phyloP scores from a whole-genome alignment of 2,888 invertebrate species.

The Caenorhabditis sp. region DNA sequence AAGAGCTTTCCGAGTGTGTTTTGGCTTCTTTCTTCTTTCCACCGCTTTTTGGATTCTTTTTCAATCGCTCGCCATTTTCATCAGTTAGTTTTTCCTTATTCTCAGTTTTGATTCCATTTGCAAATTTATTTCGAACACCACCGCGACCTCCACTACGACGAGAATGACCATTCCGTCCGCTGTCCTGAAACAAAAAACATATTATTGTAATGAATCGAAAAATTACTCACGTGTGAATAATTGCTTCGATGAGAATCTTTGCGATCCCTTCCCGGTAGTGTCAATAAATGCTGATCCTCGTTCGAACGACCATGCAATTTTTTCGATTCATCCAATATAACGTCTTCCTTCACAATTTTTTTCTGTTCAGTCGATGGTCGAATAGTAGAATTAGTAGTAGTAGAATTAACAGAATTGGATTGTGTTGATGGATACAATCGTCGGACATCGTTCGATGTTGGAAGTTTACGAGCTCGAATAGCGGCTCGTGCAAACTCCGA shows the following conservation, averaged over 20 bases:
- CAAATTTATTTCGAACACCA: neutral
- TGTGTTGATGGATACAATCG: conserved; percentile 7
- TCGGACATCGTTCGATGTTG: conserved; percentile 51
- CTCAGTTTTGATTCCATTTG: neutral
- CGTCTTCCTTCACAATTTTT: neutral
- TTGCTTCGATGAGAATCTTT: conserved; percentile 34
- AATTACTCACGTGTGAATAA: conserved; percentile 27
- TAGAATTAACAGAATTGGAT: neutral
- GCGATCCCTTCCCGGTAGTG: conserved; percentile 11
- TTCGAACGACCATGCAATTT: neutral
- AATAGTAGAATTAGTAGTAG: neutral
- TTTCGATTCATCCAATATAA: neutral
- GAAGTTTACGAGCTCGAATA: conserved; percentile 46
- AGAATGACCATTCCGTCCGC: neutral
- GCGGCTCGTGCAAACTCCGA: conserved; percentile 50
- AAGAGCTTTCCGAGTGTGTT: conserved; percentile 7
- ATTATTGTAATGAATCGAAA: neutral
- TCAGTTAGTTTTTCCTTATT: neutral
- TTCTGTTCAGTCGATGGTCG: neutral
- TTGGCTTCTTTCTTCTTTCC: neutral
- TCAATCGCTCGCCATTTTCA: neutral
- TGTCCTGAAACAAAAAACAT: neutral
- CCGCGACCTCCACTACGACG: neutral
- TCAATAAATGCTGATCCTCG: neutral
- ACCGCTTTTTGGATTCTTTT: neutral